Base-by-base conservation (phyloP, 2,888 invertebrate genomes). In the Parochlus steinenii region DNA sequence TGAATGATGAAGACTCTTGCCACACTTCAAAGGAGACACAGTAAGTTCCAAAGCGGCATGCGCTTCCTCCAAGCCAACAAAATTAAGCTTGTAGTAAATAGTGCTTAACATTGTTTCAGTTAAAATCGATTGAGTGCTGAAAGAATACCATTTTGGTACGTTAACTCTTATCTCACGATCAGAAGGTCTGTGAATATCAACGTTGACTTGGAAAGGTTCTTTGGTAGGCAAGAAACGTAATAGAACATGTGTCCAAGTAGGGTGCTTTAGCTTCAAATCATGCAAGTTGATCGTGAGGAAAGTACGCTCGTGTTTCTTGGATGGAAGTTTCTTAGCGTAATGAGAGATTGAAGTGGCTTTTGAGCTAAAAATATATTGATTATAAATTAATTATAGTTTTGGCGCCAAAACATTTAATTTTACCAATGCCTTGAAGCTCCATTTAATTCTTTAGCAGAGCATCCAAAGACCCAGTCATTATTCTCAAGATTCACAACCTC, bases 381-480 rank as follows among this genome's bases (percentile, higher is more conserved):
- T n/a, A 31, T 20, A 19, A 6, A 16, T 18, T n/a, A 19, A 31
- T n/a, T 18, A n/a, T 6, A 50, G 2, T 47, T 48, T 0, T 60
- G 58, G 2, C 52, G 54, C 1, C 53, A 56, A 0, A 58, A 54
- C 64, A 63, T 62, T 2, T 29, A 26, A 32, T 32, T 57, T 58
- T 58, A 74, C 76, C 77, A 79, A 50, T 68, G 63, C 63, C 71
- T 62, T 41, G 66, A 61, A 8, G 61, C 52, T 15, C 58, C 59
- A 45, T 62, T 55, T 2, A 69, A 57, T 19, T 58, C 56, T 40
- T 65, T 63, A 2, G 77, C 75, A 37, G 67, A 64, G 49, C 85
- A 86, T 11, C 72, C 78, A 49, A 73, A 82, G 12, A 85, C 55
- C 86, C 86, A 87, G 42, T 81, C 75, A 28, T 64, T 67, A 16